Evolutionary conservation across 2,113 vertebrate genomes (phyloP).

Genomic region (Carlito syrichta): DNA sequence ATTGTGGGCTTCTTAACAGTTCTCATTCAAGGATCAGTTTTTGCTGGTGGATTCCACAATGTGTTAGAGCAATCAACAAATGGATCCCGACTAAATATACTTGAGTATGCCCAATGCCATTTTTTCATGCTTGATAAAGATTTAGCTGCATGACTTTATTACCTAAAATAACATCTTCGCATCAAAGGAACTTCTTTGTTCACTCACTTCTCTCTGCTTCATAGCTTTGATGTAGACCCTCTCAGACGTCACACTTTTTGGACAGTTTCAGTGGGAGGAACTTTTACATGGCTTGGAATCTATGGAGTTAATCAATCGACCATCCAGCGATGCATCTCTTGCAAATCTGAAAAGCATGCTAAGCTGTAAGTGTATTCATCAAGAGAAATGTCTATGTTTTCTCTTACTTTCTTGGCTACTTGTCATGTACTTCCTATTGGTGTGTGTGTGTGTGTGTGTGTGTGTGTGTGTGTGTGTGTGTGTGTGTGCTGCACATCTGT

Average conservation of each 20-base stretch:
- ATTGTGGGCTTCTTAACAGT: slow-evolving; percentile 86
- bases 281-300: slow-evolving; percentile 91
- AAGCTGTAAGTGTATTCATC: slow-evolving; percentile 84
- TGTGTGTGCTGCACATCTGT: too few species aligned
- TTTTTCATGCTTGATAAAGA: neutral
- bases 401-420: neutral
- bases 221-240: slow-evolving; percentile 85
- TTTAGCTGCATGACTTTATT: neutral
- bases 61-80: slow-evolving; percentile 82
- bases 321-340: slow-evolving; percentile 90
- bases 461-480: neutral
- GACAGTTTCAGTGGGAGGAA: slow-evolving; percentile 89
- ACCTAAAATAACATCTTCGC: neutral
- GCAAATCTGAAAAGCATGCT: slow-evolving; percentile 87
- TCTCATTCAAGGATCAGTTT: slow-evolving; percentile 84
- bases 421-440: neutral
- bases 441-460: neutral
- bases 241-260: slow-evolving; percentile 90
- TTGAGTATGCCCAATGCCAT: slow-evolving; percentile 82
- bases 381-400: neutral
- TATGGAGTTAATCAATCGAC: slow-evolving; percentile 92
- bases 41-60: slow-evolving; percentile 75
- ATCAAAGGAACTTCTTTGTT: neutral
- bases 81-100: slow-evolving; percentile 83
- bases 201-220: neutral